phyloP scores from a whole-genome alignment of 2,888 invertebrate species.

The Ophion obscuratus region DNA sequence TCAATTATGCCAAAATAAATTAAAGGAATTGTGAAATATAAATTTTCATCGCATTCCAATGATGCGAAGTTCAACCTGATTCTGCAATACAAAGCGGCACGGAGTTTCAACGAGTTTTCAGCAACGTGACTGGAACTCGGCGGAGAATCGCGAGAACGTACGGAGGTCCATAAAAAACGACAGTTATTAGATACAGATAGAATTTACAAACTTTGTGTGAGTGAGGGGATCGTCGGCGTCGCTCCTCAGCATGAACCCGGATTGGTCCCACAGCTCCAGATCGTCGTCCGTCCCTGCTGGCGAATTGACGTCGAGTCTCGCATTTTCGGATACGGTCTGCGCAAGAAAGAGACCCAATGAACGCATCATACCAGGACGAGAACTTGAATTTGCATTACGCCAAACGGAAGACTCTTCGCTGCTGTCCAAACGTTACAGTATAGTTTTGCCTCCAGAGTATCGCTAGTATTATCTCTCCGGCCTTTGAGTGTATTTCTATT shows the following conservation, averaged over 20 bases:
- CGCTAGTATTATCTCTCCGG: neutral
- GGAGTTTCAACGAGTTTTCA: no score
- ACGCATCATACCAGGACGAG: neutral
- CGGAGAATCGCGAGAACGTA: no score
- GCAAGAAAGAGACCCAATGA: conserved; percentile 72
- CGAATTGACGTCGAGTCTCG: conserved; percentile 86
- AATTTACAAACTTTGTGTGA: conserved; percentile 75
- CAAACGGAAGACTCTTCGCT: neutral
- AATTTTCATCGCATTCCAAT: no score
- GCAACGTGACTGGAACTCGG: no score
- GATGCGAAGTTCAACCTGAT: no score
- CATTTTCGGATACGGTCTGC: conserved; percentile 89
- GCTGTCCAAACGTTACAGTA: neutral
- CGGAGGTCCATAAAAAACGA: neutral
- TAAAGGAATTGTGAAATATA: no score
- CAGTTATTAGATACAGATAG: neutral
- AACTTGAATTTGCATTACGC: neutral
- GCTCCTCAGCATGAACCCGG: conserved; percentile 89
- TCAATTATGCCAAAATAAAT: no score
- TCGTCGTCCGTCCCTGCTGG: conserved; percentile 89
- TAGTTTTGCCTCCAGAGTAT: neutral
- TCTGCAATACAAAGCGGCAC: no score
- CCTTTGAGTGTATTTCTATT: neutral
- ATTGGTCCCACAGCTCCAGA: conserved; percentile 91
- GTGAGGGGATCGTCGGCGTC: conserved; percentile 87